A percentile compares a stretch with the other conserved stretches of the same genome.
Conservation (phyloP, 2,113 vertebrate species). For the Phyllostomus hastatus region DNA sequence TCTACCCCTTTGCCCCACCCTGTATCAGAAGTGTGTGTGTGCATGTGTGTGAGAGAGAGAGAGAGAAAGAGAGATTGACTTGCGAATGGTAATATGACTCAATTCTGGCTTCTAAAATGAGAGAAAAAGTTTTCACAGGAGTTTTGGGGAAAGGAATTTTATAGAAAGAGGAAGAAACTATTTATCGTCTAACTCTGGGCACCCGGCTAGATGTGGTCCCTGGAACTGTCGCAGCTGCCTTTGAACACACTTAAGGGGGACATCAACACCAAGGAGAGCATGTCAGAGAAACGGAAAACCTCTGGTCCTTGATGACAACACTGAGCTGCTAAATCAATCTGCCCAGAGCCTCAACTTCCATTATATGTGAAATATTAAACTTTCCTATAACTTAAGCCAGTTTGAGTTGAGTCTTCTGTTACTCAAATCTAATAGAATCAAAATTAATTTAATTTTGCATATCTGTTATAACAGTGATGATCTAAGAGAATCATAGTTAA, state of each 20-base stretch:
- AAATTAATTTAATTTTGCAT: conserved; percentile 7
- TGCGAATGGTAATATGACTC: background rate
- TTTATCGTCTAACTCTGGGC: background rate
- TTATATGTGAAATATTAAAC: background rate
- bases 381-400: background rate
- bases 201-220: background rate
- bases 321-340: background rate
- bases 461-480: background rate
- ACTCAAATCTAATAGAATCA: background rate
- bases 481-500: conserved; percentile 10
- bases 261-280: background rate
- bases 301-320: background rate
- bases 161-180: background rate
- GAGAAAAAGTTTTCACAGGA: background rate
- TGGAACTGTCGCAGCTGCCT: background rate
- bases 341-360: background rate
- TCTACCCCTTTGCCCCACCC: background rate
- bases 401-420: background rate
- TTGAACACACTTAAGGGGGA: background rate
- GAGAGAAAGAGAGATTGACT: background rate
- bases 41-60: background rate
- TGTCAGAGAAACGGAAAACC: background rate
- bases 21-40: background rate
- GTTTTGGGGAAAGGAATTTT: background rate
- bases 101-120: background rate